Evolutionary conservation across 2,113 vertebrate genomes (phyloP).

Genomic region (Hemiprocne comata): DNA sequence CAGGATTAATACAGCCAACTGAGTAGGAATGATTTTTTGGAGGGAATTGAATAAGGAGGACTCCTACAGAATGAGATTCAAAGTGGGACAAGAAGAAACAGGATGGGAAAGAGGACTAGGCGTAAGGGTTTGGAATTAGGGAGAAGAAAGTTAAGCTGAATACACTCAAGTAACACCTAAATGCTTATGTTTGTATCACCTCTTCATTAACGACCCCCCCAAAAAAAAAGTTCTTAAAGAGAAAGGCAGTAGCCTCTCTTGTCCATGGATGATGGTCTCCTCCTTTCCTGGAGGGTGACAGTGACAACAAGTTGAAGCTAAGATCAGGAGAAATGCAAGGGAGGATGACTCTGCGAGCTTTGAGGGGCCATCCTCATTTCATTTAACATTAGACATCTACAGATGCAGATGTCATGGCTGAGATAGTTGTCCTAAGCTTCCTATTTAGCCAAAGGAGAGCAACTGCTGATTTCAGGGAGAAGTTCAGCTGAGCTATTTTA

Average conservation of each 20-base stretch:
- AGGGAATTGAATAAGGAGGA: neutral
- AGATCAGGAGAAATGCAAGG: neutral
- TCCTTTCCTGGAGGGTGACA: neutral
- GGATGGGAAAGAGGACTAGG: neutral
- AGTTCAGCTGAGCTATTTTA: neutral
- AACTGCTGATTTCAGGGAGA: neutral
- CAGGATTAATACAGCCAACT: neutral
- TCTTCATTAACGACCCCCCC: neutral
- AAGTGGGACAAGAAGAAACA: neutral
- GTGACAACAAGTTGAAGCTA: neutral
- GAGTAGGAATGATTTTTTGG: neutral
- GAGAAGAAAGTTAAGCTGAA: neutral
- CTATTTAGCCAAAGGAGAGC: neutral
- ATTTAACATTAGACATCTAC: neutral
- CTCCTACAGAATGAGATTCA: neutral
- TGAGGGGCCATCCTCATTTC: neutral
- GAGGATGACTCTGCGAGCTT: neutral
- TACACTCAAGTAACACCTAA: neutral
- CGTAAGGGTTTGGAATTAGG: neutral
- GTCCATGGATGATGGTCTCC: neutral
- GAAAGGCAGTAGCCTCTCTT: neutral
- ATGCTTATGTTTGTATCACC: neutral
- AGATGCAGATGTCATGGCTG: neutral
- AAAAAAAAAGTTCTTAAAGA: neutral
- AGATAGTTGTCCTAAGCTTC: neutral